These are phyloP conservation scores for Psilopsiagon aurifrons DNA, from an alignment of 2,113 vertebrate genomes.

Conservation along the genomic window DNA sequence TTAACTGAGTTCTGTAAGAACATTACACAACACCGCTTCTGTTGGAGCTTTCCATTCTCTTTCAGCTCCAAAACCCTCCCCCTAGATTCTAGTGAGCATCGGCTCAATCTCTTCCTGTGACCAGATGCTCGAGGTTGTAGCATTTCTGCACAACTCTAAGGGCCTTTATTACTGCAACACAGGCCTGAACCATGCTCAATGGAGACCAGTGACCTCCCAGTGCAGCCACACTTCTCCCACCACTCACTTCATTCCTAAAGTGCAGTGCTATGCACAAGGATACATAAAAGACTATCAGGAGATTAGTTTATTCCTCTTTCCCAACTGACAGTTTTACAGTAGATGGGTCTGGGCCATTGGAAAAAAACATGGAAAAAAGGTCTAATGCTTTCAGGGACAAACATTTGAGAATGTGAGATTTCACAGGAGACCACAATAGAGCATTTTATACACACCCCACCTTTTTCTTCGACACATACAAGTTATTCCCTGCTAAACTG, in stretches of 20 bases:
- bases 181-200: accelerated
- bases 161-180: background rate
- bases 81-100: background rate
- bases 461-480: background rate
- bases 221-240: background rate
- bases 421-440: background rate
- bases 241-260: background rate
- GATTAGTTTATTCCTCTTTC: background rate
- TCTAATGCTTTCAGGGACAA: background rate
- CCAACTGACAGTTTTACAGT: background rate
- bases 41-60: background rate
- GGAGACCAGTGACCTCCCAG: background rate
- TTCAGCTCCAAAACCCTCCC: background rate
- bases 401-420: background rate
- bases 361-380: background rate
- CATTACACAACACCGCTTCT: background rate
- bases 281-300: background rate
- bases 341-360: background rate
- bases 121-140: background rate
- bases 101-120: background rate
- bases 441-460: background rate
- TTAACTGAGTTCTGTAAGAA: background rate
- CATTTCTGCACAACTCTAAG: background rate
- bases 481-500: background rate
- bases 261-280: background rate